Conservation (phyloP, 2,113 vertebrate species). For the Carassius carassius region DNA sequence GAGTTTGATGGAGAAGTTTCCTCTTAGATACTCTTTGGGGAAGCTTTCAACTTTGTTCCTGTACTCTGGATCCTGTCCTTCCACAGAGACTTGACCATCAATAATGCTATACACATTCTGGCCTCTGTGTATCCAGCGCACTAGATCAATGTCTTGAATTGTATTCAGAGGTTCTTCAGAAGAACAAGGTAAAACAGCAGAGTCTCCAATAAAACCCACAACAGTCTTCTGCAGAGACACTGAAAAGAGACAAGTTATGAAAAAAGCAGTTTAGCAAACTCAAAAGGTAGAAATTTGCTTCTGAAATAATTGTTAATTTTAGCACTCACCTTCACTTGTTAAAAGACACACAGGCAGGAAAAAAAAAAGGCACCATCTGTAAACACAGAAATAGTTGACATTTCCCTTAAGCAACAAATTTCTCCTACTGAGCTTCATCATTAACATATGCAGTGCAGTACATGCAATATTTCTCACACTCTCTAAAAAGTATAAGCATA, state of each 20-base stretch:
- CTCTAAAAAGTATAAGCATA: too few relatives aligned
- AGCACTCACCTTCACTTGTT: not conserved
- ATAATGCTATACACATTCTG: not conserved
- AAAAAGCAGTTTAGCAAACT: too few relatives aligned
- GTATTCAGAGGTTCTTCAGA: not conserved
- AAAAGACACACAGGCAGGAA: not conserved
- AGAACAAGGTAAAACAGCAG: not conserved
- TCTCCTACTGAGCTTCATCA: too few relatives aligned
- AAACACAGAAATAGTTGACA: too few relatives aligned
- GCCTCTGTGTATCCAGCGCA: not conserved
- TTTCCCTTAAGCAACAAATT: too few relatives aligned
- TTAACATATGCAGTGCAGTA: too few relatives aligned
- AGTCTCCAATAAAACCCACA: not conserved
- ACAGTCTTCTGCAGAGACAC: not conserved
- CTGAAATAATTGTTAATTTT: not conserved
- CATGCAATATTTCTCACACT: too few relatives aligned
- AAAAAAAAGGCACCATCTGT: too few relatives aligned
- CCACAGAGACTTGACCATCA: not conserved
- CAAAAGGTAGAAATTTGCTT: not conserved
- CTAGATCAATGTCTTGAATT: not conserved
- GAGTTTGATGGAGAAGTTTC: too few relatives aligned
- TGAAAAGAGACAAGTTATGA: not conserved
- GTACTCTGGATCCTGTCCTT: not conserved
- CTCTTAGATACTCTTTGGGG: not conserved
- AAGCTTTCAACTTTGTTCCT: not conserved